A percentile compares a stretch with the other conserved stretches of the same genome.
Evolutionary conservation across 1,140 invertebrate genomes (phyloP).

Genomic region (Drosophila teissieri): DNA sequence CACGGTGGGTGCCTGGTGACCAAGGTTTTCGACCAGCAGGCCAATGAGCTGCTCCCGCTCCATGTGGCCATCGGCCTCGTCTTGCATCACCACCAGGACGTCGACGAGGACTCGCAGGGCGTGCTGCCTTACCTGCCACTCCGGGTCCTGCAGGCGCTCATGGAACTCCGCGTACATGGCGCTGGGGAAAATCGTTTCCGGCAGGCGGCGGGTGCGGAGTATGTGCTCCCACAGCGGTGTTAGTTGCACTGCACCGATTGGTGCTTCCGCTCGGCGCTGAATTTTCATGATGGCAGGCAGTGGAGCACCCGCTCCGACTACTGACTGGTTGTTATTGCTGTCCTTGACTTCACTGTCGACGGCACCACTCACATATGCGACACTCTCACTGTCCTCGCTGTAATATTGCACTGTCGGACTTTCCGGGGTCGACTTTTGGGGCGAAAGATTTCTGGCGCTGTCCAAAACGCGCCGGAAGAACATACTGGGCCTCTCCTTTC

Average conservation of each 20-base stretch:
- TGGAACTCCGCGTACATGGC: slow-evolving; percentile 89
- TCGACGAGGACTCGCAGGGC: slow-evolving; percentile 90
- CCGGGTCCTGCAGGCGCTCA: slow-evolving; percentile 90
- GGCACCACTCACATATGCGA: slow-evolving; percentile 24
- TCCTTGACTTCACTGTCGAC: slow-evolving; percentile 38
- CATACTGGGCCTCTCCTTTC: slow-evolving; percentile 39
- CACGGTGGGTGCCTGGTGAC: slow-evolving; percentile 90
- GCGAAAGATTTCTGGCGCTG: slow-evolving; percentile 16
- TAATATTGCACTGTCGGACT: slow-evolving; percentile 16
- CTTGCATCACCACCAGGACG: slow-evolving; percentile 88
- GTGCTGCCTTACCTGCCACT: slow-evolving; percentile 92
- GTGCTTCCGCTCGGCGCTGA: slow-evolving; percentile 43
- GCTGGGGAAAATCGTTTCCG: slow-evolving; percentile 87
- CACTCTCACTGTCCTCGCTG: slow-evolving; percentile 48
- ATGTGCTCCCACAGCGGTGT: slow-evolving; percentile 92
- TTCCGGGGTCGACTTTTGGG: slow-evolving; percentile 7
- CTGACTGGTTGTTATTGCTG: slow-evolving; percentile 54
- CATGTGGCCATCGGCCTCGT: slow-evolving; percentile 87
- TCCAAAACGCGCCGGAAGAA: slow-evolving; percentile 77
- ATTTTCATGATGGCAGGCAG: slow-evolving; percentile 27
- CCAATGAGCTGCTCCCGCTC: slow-evolving; percentile 86
- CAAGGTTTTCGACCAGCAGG: slow-evolving; percentile 90
- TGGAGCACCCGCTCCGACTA: background rate
- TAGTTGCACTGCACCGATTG: slow-evolving; percentile 85
- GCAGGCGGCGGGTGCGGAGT: slow-evolving; percentile 86